These are phyloP conservation scores for Agrochola litura DNA, from an alignment of 2,888 invertebrate genomes.

Conservation along the genomic window DNA sequence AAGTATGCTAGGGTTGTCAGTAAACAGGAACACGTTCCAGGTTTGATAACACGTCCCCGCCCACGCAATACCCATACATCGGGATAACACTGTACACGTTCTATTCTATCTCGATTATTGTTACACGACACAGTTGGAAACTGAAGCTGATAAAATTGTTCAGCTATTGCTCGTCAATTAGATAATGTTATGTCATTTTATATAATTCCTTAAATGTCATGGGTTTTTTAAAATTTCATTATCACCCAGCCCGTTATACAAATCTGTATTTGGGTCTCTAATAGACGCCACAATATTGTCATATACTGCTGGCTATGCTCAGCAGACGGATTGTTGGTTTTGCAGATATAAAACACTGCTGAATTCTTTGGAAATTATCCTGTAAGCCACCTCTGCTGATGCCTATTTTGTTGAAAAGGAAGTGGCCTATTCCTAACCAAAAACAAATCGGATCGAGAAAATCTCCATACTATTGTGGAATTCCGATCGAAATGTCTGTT, in stretches of 20 bases:
- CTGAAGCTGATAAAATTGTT: slow-evolving; percentile 42
- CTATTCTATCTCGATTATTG: slow-evolving; percentile 54
- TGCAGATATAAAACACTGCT: neutral
- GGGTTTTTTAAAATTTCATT: slow-evolving; percentile 1
- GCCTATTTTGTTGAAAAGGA: slow-evolving; percentile 16
- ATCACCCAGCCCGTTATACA: neutral
- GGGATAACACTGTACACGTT: slow-evolving; percentile 15
- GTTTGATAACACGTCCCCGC: slow-evolving; percentile 40
- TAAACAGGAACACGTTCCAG: slow-evolving; percentile 34
- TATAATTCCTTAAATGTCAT: slow-evolving; percentile 6
- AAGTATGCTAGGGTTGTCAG: slow-evolving; percentile 24
- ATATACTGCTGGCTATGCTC: neutral
- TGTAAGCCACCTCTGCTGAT: neutral
- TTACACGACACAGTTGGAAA: slow-evolving; percentile 40
- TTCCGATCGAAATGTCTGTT: slow-evolving; percentile 51
- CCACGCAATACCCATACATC: slow-evolving; percentile 41
- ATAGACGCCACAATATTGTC: neutral
- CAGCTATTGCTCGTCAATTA: slow-evolving; percentile 25
- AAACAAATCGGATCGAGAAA: slow-evolving; percentile 29
- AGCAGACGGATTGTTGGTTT: neutral
- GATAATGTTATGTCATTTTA: slow-evolving; percentile 37
- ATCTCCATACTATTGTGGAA: slow-evolving; percentile 40
- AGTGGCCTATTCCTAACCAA: slow-evolving; percentile 19
- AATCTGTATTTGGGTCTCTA: neutral
- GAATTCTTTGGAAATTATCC: neutral